phyloP scores from a whole-genome alignment of 2,888 invertebrate genomes.

The Drosophila colorata region DNA sequence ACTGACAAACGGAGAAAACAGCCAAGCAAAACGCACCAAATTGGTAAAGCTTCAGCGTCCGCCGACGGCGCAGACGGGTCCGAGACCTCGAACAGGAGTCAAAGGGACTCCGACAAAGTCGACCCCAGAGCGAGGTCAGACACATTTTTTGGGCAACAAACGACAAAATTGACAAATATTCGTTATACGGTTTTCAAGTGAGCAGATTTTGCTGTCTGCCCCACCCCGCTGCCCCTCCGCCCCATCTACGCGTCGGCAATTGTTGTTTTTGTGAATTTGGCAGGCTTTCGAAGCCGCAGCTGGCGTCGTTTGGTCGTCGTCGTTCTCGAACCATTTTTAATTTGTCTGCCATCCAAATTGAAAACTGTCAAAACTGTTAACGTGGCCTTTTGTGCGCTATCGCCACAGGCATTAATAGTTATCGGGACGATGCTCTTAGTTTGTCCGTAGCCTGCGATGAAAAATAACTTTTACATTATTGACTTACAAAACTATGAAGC shows the following conservation, averaged over 20 bases:
- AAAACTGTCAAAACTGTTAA: constrained; percentile 78
- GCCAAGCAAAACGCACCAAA: constrained; percentile 41
- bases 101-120: constrained; percentile 23
- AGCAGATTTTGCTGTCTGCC: constrained; percentile 5
- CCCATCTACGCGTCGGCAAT: constrained; percentile 4
- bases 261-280: constrained; percentile 34
- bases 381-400: constrained; percentile 42
- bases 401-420: constrained; percentile 56
- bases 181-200: constrained; percentile 39
- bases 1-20: constrained; percentile 25
- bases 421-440: constrained; percentile 5
- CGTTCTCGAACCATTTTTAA: constrained; percentile 62
- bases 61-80: constrained; percentile 16
- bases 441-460: constrained; percentile 8
- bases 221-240: background rate
- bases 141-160: constrained; percentile 22
- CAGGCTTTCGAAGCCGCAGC: constrained; percentile 53
- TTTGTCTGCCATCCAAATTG: constrained; percentile 68
- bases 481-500: background rate
- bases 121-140: constrained; percentile 34
- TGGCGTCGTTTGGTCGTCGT: constrained; percentile 63
- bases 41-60: constrained; percentile 44
- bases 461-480: background rate
- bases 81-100: constrained; percentile 35
- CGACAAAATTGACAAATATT: constrained; percentile 70